Conservation (phyloP, 1,140 invertebrate species). For the Drosophila tsacasi region DNA sequence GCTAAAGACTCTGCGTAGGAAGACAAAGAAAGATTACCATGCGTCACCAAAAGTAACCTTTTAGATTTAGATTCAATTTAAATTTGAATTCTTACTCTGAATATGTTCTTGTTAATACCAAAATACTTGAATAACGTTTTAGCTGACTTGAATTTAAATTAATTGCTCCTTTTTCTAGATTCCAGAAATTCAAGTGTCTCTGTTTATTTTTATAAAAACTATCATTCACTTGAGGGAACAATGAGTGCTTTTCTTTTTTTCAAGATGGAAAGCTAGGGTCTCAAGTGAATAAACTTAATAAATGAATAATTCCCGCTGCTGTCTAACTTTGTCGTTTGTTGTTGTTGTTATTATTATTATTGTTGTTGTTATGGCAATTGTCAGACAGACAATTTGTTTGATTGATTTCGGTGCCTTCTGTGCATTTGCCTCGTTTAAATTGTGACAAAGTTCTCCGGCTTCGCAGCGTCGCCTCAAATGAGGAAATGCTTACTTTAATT, state of each 20-base stretch:
- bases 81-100: background rate
- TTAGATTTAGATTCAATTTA: background rate
- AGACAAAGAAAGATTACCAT: background rate
- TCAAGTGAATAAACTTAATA: constrained; percentile 27
- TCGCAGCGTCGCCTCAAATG: constrained; percentile 52
- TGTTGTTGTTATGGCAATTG: constrained; percentile 9
- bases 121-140: background rate
- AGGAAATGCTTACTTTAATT: constrained; percentile 80
- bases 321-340: constrained; percentile 25
- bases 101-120: background rate
- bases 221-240: constrained; percentile 18
- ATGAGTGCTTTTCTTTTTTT: constrained; percentile 19
- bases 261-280: constrained; percentile 2
- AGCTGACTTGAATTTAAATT: background rate
- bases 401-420: constrained; percentile 61
- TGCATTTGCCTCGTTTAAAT: constrained; percentile 43
- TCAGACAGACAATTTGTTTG: constrained; percentile 47
- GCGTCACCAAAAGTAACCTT: constrained; percentile 3
- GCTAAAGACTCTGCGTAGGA: background rate
- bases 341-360: constrained; percentile 2
- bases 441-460: constrained; percentile 49
- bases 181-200: constrained; percentile 4
- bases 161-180: constrained; percentile 2
- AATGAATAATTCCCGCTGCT: constrained; percentile 16
- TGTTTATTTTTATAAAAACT: constrained; percentile 6